A percentile compares a stretch with the other conserved stretches of the same genome.
These are phyloP conservation scores for Pseudorhombus dupliciocellatus DNA, from an alignment of 2,113 vertebrate species.

Conservation along the genomic window DNA sequence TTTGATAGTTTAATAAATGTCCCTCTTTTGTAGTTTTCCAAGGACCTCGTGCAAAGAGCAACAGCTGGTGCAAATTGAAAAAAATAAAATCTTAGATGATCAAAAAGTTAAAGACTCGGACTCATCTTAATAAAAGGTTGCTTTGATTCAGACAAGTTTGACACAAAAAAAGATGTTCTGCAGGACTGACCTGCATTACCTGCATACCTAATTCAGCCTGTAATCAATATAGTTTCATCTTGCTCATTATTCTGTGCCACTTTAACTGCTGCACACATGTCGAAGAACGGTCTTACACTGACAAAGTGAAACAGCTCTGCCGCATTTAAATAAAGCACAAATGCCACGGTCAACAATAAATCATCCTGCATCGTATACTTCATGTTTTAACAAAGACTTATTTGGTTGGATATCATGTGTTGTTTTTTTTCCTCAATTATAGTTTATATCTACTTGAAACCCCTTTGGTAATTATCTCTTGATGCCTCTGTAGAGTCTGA, in stretches of 20 bases:
- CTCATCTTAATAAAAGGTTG: conserved; percentile 25
- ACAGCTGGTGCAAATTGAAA: conserved; percentile 52
- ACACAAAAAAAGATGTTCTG: conserved; percentile 1
- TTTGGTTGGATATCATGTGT: background rate
- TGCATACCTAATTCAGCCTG: conserved; percentile 19
- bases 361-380: background rate
- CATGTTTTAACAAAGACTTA: background rate
- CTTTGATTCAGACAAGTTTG: conserved; percentile 37
- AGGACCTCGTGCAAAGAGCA: conserved; percentile 52
- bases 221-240: conserved; percentile 10
- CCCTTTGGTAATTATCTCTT: conserved; percentile 19
- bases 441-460: conserved; percentile 19
- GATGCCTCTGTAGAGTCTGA: conserved; percentile 14
- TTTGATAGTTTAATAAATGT: conserved; percentile 59
- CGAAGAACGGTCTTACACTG: background rate
- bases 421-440: background rate
- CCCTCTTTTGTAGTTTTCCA: conserved; percentile 54
- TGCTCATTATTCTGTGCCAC: conserved; percentile 4
- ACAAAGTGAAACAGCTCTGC: background rate
- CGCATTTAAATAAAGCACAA: conserved; percentile 13
- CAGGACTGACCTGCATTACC: background rate
- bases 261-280: conserved; percentile 14
- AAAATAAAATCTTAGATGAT: conserved; percentile 39
- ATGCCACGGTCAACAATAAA: conserved; percentile 13
- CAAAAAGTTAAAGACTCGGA: conserved; percentile 28